Percentiles rank a stretch among this genome's conserved stretches.
Conservation (phyloP, 2,888 invertebrate species). For the Druceiella hillmani region DNA sequence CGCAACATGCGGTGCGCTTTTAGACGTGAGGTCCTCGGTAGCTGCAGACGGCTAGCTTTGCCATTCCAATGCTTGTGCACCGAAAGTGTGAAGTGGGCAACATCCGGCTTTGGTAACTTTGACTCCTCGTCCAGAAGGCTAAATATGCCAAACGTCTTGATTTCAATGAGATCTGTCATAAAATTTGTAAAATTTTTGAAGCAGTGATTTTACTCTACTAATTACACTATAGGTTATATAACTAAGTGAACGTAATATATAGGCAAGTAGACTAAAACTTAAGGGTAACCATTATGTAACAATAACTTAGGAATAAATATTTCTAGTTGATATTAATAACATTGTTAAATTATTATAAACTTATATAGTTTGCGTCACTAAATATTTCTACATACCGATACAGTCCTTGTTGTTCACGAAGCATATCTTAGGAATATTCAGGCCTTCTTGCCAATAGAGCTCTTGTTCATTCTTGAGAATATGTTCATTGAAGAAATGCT, state of each 20-base stretch:
- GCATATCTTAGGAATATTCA: conserved; percentile 78
- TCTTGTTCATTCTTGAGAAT: conserved; percentile 84
- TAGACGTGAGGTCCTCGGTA: conserved; percentile 78
- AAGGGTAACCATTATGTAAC: too few species aligned
- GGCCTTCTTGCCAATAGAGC: conserved; percentile 78
- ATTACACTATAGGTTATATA: too few species aligned
- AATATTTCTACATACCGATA: conserved; percentile 59
- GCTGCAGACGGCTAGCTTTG: too few species aligned
- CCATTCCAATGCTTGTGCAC: conserved; percentile 72
- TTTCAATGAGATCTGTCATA: conserved; percentile 63
- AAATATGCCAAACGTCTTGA: conserved; percentile 71
- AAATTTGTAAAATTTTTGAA: too few species aligned
- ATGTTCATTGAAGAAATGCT: conserved; percentile 89
- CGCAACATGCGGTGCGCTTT: conserved; percentile 76
- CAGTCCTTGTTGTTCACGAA: conserved; percentile 90
- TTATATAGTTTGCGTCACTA: too few species aligned
- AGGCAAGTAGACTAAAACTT: too few species aligned
- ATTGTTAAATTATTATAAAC: too few species aligned
- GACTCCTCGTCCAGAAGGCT: conserved; percentile 85
- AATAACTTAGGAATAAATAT: too few species aligned
- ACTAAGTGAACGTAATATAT: too few species aligned
- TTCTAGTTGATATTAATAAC: too few species aligned
- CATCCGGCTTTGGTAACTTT: conserved; percentile 76
- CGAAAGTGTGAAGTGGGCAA: conserved; percentile 75
- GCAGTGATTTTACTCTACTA: too few species aligned